These are phyloP conservation scores for Fulica atra DNA, from an alignment of 2,113 vertebrate genomes.

Conservation along the genomic window DNA sequence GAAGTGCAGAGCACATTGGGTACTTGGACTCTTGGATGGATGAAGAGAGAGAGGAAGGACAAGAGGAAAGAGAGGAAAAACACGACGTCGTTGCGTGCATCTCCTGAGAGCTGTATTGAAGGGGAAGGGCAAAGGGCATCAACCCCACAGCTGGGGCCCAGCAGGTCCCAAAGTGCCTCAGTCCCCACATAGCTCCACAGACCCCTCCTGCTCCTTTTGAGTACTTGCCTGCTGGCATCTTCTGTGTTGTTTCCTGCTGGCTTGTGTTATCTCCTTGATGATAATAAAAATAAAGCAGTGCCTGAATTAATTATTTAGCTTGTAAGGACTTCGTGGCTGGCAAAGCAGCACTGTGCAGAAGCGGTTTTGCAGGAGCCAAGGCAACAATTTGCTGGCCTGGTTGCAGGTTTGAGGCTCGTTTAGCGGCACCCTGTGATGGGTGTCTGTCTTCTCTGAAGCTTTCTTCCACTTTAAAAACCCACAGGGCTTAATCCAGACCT, in stretches of 20 bases:
- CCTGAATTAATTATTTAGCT: background rate
- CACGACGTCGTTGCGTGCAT: background rate
- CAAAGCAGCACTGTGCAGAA: accelerated
- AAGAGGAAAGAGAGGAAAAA: background rate
- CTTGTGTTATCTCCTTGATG: background rate
- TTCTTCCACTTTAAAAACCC: background rate
- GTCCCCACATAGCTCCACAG: accelerated
- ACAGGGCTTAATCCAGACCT: no score
- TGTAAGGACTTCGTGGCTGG: background rate
- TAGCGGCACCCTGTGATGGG: no score
- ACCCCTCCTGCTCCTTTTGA: accelerated
- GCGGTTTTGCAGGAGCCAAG: background rate
- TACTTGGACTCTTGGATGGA: no score
- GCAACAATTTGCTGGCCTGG: background rate
- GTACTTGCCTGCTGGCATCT: background rate
- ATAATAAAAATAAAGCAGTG: background rate
- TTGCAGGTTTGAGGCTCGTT: background rate
- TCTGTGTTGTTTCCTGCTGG: background rate
- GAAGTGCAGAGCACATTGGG: accelerated
- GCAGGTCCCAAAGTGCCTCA: accelerated
- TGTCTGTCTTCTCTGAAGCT: background rate
- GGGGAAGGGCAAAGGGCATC: background rate
- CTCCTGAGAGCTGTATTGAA: background rate
- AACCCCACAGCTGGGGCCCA: accelerated
- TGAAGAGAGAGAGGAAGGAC: background rate